Base-by-base conservation (phyloP, 2,888 invertebrate species). In the Dastarcus helophoroides region DNA sequence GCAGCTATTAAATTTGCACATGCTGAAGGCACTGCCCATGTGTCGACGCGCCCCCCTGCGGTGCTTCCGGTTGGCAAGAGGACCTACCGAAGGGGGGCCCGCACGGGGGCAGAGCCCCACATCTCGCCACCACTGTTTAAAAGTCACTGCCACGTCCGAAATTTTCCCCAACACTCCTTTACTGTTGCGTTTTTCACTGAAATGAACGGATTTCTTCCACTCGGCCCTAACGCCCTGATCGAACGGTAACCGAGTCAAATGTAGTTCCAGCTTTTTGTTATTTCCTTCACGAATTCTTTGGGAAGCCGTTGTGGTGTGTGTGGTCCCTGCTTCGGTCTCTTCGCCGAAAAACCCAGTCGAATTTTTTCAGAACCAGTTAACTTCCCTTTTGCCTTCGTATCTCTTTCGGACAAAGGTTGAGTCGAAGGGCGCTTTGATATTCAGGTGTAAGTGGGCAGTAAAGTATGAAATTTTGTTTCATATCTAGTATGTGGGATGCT, bases 11-110 rank as follows among this genome's bases (percentile, higher is more conserved):
- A 79, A 73, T 70, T 77, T 78, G 67, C 79, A 79, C 79, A 79
- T 79, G 64, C 78, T 79, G 73, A 78, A 76, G 66, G 78, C 71
- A 68, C 79, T 79, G 73, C 79, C 79, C 79, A 79, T 79, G 65
- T 71, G 70, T 51, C 58, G 53, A 35, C 42, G 36, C 28, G 50
- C 41, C 38, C 45, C 50, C 42, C 48, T 50, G 37, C 37, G 41
- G 40, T 41, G 39, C 28, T 38, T 36, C 40, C 42, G 40, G 31
- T 30, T 24, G 24, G 35, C 23, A 24, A 31, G 31, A 13, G 26
- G 31, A 45, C 50, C 53, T 47, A 54, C 46, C 43, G 53, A 38
- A 49, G 52, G 49, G 46, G 56, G 50, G 46, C 55, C 47, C 48
- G 56, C 49, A 53, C 56, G 46, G 56, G 60, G 59, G 58, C 62